phyloP scores from a whole-genome alignment of 2,888 invertebrate species.

The Alitta virens region DNA sequence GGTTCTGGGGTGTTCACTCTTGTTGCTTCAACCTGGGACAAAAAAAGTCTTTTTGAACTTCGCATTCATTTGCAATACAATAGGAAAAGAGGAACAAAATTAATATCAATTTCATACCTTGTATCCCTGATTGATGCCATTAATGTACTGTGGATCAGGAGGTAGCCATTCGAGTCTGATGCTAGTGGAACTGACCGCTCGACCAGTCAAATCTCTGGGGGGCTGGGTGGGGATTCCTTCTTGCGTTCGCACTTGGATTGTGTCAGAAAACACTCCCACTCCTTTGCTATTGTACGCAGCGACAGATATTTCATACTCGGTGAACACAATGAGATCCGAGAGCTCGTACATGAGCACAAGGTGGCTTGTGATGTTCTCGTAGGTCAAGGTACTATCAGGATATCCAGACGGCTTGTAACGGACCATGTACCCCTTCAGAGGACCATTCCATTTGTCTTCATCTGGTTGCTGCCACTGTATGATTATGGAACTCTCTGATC shows the following conservation, averaged over 20 bases:
- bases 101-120: constrained; percentile 63
- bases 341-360: constrained; percentile 69
- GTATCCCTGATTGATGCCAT: constrained; percentile 96
- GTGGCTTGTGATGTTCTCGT: constrained; percentile 67
- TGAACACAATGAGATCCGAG: constrained; percentile 93
- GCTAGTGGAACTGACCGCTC: constrained; percentile 82
- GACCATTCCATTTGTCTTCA: constrained; percentile 92
- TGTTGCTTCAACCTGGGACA: constrained; percentile 2
- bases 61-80: no score
- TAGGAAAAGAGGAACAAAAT: not conserved
- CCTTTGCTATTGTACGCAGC: constrained; percentile 97
- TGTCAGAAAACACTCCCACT: constrained; percentile 65
- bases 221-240: constrained; percentile 94
- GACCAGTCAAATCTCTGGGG: constrained; percentile 77
- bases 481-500: constrained; percentile 91
- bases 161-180: constrained; percentile 88
- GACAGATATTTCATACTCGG: constrained; percentile 91
- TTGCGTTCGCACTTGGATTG: constrained; percentile 83
- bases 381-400: constrained; percentile 61
- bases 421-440: constrained; percentile 88
- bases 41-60: no score
- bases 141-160: constrained; percentile 94
- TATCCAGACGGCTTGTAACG: constrained; percentile 89
- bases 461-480: constrained; percentile 94
- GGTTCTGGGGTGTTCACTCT: constrained; percentile 28